Evolutionary conservation across 2,797 vertebrate species (phyloP), one percentile per base, ranked within the genome.

Genomic region (Falco concolor): DNA sequence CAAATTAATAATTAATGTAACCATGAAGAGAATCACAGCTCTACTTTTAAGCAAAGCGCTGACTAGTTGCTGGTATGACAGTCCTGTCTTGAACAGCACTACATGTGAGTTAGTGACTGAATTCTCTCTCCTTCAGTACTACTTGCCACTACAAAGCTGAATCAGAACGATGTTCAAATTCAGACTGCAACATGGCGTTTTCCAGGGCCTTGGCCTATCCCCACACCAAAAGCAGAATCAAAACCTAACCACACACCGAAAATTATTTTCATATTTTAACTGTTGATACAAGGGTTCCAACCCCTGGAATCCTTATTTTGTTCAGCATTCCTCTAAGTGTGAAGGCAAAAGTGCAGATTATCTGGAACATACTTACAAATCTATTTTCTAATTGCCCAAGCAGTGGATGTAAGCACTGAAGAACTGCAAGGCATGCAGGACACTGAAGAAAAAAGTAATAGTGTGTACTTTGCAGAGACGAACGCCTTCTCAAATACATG

Each of bases 41-140:
- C 19, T 74, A 52, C 53, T 21, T 24, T 21, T 11, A 23, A 68
- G 42, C 36, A 34, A 13, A 56, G 50, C 0, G 0, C 12, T 30
- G 45, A 53, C 0, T 22, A 59, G 27, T 1, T 56, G 45, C n/a
- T 79, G 68, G 5, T 22, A 23, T 8, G 34, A 59, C 38, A 57
- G 42, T 2, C 32, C 57, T 18, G 54, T 27, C 60, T 27, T 21
- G n/a, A 57, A 5, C 18, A 44, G 42, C 56, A 38, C 17, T 64
- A 36, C 1, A 1, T 17, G 6, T 1, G 4, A 19, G 19, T 21
- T 25, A 42, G 27, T 3, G 34, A 57, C 6, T 8, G 20, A 54
- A 61, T 30, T 36, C 23, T 13, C 13, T 27, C 67, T 24, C 45
- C 22, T 57, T 9, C 67, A 22, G 5, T 4, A 40, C 34, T 36